Evolutionary conservation across 2,113 vertebrate genomes (phyloP).

Genomic region (Fregetta grallaria): DNA sequence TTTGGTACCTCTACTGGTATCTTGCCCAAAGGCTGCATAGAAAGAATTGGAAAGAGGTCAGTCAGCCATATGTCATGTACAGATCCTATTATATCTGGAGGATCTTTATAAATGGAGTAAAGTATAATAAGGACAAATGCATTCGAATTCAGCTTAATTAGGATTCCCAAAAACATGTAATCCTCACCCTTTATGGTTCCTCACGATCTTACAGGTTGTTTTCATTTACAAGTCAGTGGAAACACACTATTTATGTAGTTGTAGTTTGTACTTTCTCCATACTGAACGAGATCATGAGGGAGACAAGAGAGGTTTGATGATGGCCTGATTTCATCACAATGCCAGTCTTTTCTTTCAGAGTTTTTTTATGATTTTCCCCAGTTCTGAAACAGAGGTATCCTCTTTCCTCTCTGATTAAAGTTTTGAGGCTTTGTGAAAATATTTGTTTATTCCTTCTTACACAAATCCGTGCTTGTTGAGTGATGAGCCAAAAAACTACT

Average conservation of each 20-base stretch:
- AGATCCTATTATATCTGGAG: background rate
- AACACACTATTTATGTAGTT: background rate
- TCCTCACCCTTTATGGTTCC: background rate
- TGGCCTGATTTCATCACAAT: background rate
- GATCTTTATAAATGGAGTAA: background rate
- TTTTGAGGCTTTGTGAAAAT: background rate
- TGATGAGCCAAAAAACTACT: background rate
- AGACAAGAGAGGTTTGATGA: background rate
- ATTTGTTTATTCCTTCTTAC: background rate
- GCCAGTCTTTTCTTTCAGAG: background rate
- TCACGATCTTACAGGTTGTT: background rate
- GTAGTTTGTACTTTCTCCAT: background rate
- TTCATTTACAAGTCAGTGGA: background rate
- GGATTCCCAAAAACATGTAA: accelerated
- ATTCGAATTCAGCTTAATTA: background rate
- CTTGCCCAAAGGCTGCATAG: background rate
- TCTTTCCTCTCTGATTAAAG: background rate
- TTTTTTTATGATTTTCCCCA: background rate
- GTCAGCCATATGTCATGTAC: background rate
- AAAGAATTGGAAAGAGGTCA: background rate
- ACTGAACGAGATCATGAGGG: background rate
- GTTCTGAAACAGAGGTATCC: background rate
- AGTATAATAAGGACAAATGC: background rate
- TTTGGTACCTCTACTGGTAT: background rate
- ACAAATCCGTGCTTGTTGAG: background rate